Evolutionary conservation across 2,797 vertebrate species (phyloP).

Genomic region (Halcyon chelicuti): DNA sequence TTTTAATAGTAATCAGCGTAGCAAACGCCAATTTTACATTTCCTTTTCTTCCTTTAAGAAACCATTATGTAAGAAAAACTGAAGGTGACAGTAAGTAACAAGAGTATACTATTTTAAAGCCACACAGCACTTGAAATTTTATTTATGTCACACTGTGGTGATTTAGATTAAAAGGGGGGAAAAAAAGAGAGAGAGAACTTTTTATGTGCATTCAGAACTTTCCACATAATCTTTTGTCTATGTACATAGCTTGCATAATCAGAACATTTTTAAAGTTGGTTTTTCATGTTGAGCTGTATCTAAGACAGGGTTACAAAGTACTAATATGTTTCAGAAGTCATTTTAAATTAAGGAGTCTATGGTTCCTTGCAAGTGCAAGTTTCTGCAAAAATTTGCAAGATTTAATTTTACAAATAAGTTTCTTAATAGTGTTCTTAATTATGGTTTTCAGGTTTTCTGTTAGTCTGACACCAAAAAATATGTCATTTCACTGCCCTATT

Average conservation of each 20-base stretch:
- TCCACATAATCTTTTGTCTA: neutral
- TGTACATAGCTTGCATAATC: neutral
- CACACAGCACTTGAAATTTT: neutral
- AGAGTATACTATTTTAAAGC: neutral
- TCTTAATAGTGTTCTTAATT: neutral
- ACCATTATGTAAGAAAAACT: neutral
- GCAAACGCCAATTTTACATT: neutral
- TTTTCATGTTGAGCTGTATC: neutral
- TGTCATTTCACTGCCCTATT: neutral
- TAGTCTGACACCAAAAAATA: neutral
- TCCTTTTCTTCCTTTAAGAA: neutral
- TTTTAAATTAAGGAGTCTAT: neutral
- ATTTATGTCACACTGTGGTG: neutral
- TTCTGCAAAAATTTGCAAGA: neutral
- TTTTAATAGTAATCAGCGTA: neutral
- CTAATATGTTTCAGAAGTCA: neutral
- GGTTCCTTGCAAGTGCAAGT: neutral
- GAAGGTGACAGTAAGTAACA: neutral
- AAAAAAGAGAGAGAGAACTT: neutral
- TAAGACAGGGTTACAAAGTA: neutral
- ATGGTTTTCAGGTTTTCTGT: neutral
- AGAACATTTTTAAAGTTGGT: neutral
- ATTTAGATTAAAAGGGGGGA: neutral
- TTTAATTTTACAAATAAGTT: neutral
- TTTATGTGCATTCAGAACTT: neutral